Evolutionary conservation across 2,888 invertebrate species (phyloP), one percentile per base, ranked within the genome.

Genomic region (Pilophorus perplexus): DNA sequence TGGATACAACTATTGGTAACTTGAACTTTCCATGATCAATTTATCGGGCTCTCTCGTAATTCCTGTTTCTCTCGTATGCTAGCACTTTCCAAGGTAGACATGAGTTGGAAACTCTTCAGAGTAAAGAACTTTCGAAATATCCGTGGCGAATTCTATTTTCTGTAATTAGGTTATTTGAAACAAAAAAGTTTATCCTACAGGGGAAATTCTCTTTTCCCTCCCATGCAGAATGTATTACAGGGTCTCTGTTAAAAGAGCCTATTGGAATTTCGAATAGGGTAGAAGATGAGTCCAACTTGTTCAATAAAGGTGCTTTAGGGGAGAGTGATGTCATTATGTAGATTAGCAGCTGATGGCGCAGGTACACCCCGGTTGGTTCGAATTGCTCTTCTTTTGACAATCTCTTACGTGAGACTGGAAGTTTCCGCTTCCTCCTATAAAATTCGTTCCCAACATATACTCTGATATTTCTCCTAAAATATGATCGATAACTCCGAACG

Each of bases 251-350:
- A 59, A 59, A 46, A 62, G 28, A 48, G 46, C 62, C 62, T 62
- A 62, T 62, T 62, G 62, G 62, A 62, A 62, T 62, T 62, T 62
- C 28, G 62, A 62, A 62, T 44, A 62, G 62, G 62, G 62, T 62
- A 48, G 62, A 62, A 62, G 62, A 44, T 62, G 62, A 62, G 62
- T 62, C 46, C 62, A 62, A 62, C 62, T 62, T 62, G 62, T 62
- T 62, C 62, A 62, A 62, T 62, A 62, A 62, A 62, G 62, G 62
- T 62, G 27, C 62, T 62, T 62, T 48, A 37, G 48, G 46, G 62
- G 33, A 62, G 62, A 48, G 48, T 62, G 62, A 46, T 62, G 62
- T 48, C 62, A 62, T 62, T 62, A 62, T 62, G 62, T 46, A 62
- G 62, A 62, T 62, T 62, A 62, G 62, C 46, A 33, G 38, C 46